A percentile compares a stretch with the other conserved stretches of the same genome.
These are phyloP conservation scores for Geotrupes spiniger DNA, from an alignment of 2,888 invertebrate species.

Conservation along the genomic window DNA sequence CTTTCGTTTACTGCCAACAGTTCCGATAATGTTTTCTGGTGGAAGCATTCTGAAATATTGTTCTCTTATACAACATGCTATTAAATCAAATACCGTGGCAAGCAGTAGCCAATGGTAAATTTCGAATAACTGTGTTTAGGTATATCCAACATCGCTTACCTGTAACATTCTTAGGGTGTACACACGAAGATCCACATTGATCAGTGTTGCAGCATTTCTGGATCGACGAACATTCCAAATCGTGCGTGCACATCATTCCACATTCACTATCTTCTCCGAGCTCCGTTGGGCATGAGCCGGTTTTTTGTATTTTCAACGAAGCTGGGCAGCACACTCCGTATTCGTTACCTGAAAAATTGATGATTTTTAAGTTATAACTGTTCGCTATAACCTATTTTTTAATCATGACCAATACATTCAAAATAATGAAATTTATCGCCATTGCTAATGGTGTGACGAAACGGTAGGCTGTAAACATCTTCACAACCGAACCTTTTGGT, in stretches of 20 bases:
- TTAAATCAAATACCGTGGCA: too few relatives aligned
- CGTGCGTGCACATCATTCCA: constrained; percentile 70
- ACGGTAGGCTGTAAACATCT: too few relatives aligned
- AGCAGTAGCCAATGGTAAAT: too few relatives aligned
- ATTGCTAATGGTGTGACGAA: too few relatives aligned
- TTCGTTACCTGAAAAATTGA: constrained; percentile 62
- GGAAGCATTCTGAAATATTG: constrained; percentile 60
- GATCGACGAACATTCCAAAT: constrained; percentile 77
- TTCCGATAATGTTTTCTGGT: constrained; percentile 75
- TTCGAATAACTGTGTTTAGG: too few relatives aligned
- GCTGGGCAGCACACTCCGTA: constrained; percentile 87
- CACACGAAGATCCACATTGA: constrained; percentile 71
- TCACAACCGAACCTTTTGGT: too few relatives aligned
- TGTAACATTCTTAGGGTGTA: constrained; percentile 72
- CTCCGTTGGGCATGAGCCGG: constrained; percentile 70
- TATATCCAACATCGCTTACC: constrained; percentile 41
- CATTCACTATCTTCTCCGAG: constrained; percentile 53
- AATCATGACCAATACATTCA: too few relatives aligned
- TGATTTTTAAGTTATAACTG: neutral
- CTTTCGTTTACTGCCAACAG: constrained; percentile 73
- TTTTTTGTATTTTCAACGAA: constrained; percentile 70
- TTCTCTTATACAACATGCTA: too few relatives aligned
- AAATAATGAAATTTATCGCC: too few relatives aligned
- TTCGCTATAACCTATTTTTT: too few relatives aligned
- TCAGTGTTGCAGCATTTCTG: constrained; percentile 79